These are phyloP conservation scores for Aphidoletes aphidimyza DNA, from an alignment of 2,888 invertebrate species.

Conservation along the genomic window DNA sequence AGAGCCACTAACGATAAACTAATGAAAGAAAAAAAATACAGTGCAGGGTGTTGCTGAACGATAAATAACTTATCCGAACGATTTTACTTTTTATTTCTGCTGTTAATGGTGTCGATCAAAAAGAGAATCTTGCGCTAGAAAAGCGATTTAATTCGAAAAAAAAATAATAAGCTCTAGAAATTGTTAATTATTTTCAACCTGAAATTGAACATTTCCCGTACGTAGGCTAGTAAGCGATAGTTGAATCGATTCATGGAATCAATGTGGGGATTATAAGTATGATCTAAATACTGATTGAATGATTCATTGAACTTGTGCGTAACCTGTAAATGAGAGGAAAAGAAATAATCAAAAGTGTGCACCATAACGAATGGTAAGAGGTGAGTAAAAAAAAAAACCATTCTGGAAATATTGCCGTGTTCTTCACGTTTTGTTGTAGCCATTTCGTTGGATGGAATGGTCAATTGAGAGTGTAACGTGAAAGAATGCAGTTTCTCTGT, in stretches of 20 bases:
- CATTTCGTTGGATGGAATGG: neutral
- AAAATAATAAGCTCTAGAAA: too few relatives aligned
- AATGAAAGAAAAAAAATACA: neutral
- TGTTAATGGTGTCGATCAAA: neutral
- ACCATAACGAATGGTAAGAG: too few relatives aligned
- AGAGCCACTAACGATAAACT: neutral
- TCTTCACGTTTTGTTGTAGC: neutral
- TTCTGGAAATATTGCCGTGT: neutral
- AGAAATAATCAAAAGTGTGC: neutral
- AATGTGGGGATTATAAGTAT: constrained; percentile 68
- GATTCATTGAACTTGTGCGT: constrained; percentile 66
- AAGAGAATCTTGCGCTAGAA: neutral
- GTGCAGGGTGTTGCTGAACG: neutral
- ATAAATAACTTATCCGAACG: constrained; percentile 12
- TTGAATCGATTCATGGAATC: constrained; percentile 75
- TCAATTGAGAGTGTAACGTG: neutral
- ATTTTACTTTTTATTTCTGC: neutral
- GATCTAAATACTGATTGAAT: constrained; percentile 69
- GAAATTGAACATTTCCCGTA: constrained; percentile 75
- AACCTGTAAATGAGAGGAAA: constrained; percentile 60
- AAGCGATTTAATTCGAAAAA: neutral
- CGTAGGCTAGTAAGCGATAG: constrained; percentile 70
- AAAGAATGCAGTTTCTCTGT: neutral
- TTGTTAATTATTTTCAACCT: constrained; percentile 67
- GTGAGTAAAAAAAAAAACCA: neutral